Base-by-base conservation (phyloP, 2,113 vertebrate genomes). In the Stegastes partitus region DNA sequence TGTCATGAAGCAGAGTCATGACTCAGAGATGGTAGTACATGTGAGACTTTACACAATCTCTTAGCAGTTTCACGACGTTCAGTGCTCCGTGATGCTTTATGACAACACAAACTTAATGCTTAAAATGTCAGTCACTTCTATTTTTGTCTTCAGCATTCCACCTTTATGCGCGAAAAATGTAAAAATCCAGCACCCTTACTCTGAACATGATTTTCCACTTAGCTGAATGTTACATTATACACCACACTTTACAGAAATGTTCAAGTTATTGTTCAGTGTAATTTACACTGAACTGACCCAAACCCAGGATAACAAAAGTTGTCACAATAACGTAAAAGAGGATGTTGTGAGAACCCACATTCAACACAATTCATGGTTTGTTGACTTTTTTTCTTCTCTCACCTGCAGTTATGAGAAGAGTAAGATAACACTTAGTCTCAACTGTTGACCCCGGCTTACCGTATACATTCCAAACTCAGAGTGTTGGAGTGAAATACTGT, bases 301-400 rank as follows among this genome's bases (percentile, higher is more conserved):
- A 21, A 67, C 11, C n/a, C 18, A 55, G 19, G 1, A 37, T 50
- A n/a, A 4, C 45, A n/a, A 66, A 19, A 45, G 28, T 56, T 11
- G 8, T 6, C 10, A 28, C 11, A 14, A 31, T 34, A 34, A 77
- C 19, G 62, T 11, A 28, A 47, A n/a, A 62, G 59, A 53, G 10
- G 3, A 9, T 86, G 77, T 90, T 91, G 47, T 88, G 82, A 87
- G 49, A 90, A 42, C 81, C 77, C 79, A 68, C 83, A 90, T 87
- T 49, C 49, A 58, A n/a, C 65, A 54, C 55, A 45, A 12, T 14
- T 56, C 5, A 23, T 15, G 26, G 51, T 75, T 68, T 71, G 44
- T 34, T 9, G 31, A 6, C 21, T 8, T 61, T 49, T 12, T 54
- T 55, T 16, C 44, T 51, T 47, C 34, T 74, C 37, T 74, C 66